Conservation (phyloP, 2,113 vertebrate species). For the Micromys minutus region DNA sequence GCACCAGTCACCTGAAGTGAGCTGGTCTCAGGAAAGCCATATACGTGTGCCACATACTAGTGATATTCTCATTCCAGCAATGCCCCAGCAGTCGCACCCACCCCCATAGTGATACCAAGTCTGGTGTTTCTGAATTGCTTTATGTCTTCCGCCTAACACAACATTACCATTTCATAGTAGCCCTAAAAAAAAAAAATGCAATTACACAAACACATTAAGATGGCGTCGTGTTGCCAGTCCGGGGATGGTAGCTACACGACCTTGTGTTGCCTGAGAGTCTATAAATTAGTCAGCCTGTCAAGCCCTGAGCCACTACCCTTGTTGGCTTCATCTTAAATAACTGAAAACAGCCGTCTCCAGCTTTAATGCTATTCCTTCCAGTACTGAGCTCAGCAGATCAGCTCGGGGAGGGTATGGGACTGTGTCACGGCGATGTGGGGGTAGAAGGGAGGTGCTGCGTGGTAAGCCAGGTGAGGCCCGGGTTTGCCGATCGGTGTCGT, state of each 20-base stretch:
- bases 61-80: neutral
- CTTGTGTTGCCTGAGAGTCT: neutral
- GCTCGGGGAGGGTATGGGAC: neutral
- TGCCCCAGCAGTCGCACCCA: neutral
- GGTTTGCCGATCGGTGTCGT: rapidly evolving
- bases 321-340: conserved; percentile 24
- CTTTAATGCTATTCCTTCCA: neutral
- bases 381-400: neutral
- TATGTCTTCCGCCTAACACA: neutral
- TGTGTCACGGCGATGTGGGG: too few species aligned
- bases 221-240: neutral
- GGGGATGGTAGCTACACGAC: neutral
- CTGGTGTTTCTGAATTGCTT: neutral
- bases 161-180: conserved; percentile 19
- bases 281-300: neutral
- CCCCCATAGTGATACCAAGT: neutral
- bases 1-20: rapidly evolving
- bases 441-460: neutral
- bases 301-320: neutral
- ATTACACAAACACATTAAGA: conserved; percentile 11
- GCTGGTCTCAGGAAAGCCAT: neutral
- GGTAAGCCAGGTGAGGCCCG: neutral
- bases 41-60: rapidly evolving
- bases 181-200: neutral
- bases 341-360: neutral